Conservation (phyloP, 1,140 invertebrate genomes). For the Phocides pigmalion region DNA sequence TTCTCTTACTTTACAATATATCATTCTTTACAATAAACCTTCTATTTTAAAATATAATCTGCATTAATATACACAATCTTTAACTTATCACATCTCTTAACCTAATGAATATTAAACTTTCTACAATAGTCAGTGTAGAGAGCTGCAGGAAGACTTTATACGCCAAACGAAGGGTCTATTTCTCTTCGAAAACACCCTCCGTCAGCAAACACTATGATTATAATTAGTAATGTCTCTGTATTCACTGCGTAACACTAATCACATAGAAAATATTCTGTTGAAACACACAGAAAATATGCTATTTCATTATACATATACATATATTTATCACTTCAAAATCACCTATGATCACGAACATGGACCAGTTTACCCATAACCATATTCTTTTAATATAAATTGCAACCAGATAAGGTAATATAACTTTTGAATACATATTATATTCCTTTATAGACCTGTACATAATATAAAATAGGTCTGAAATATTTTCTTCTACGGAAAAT, state of each 20-base stretch:
- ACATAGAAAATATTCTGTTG: slow-evolving; percentile 73
- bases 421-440: too few species aligned
- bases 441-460: too few species aligned
- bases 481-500: too few species aligned
- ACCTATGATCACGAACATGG: slow-evolving; percentile 15
- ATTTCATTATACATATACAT: slow-evolving; percentile 18
- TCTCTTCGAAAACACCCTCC: slow-evolving; percentile 38
- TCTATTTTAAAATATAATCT: slow-evolving; percentile 68
- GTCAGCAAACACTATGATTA: slow-evolving; percentile 58
- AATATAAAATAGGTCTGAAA: too few species aligned
- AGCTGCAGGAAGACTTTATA: slow-evolving; percentile 82
- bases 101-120: slow-evolving; percentile 69
- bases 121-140: slow-evolving; percentile 81
- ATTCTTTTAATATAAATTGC: neutral
- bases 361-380: neutral
- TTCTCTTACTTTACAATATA: slow-evolving; percentile 30
- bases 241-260: slow-evolving; percentile 73
- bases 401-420: too few species aligned
- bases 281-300: slow-evolving; percentile 33
- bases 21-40: slow-evolving; percentile 46
- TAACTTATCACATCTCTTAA: slow-evolving; percentile 71
- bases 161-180: slow-evolving; percentile 45
- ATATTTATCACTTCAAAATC: slow-evolving; percentile 28
- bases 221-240: slow-evolving; percentile 56
- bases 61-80: slow-evolving; percentile 59